Evolutionary conservation across 2,888 invertebrate species (phyloP), one percentile per base, ranked within the genome.

Genomic region (Sepioteuthis lessoniana): DNA sequence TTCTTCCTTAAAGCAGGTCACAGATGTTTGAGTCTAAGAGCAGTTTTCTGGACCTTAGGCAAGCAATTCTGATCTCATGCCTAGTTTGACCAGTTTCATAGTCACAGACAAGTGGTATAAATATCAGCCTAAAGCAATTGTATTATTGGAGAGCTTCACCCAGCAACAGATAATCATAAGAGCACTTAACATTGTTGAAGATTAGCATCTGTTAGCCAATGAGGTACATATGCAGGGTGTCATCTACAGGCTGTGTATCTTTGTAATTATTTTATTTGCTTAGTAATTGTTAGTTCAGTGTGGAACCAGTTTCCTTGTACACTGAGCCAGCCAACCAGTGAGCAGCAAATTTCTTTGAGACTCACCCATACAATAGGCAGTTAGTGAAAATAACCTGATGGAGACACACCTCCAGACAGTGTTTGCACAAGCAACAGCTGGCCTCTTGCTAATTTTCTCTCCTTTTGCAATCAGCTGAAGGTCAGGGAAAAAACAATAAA

Each of bases 341-440:
- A 76, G 25, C n/a, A n/a, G 76, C 76, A n/a, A 13, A 76, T 76
- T 76, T 76, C 76, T 76, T 76, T 76, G 76, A 76, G n/a, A 16
- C n/a, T 2, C 76, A n/a, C 35, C n/a, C 76, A 76, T n/a, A 76
- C 76, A 76, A 76, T n/a, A 76, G n/a, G 76, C 76, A 76, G n/a
- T 19, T 13, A n/a, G n/a, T 35, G 76, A 76, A n/a, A 76, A 76
- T 55, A 25, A 55, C 55, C 25, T 55, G 55, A 55, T 76, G 76
- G n/a, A 76, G 76, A n/a, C 76, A 76, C n/a, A 76, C 76, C n/a
- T 35, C n/a, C n/a, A 76, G 76, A 76, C 76, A 76, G 13, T 76
- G n/a, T 76, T 76, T 76, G 76, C n/a, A 76, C n/a, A 76, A 76
- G n/a, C 76, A n/a, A n/a, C 76, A 76, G 76, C 76, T 76, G 76